Conservation (phyloP, 2,888 invertebrate species). For the Dasypogon diadema region DNA sequence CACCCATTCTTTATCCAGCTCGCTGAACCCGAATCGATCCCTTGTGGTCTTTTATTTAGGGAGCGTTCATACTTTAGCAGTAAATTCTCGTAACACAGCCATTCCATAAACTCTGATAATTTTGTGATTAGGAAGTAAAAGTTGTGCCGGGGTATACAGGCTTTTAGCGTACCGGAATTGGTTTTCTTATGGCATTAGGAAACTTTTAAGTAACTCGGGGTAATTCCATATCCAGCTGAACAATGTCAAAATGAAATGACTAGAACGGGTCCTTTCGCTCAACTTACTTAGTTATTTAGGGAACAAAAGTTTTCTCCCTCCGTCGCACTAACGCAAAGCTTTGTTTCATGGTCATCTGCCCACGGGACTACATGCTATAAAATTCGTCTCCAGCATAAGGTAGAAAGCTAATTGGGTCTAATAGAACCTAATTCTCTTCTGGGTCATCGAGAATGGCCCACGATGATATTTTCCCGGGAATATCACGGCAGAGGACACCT, state of each 20-base stretch:
- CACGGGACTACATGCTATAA: neutral
- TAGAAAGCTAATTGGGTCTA: slow-evolving; percentile 47
- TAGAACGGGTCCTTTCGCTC: neutral
- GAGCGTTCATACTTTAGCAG: neutral
- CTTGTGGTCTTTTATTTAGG: neutral
- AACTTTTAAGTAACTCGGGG: neutral
- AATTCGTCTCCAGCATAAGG: slow-evolving; percentile 7
- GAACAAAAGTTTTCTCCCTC: neutral
- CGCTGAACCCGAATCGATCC: slow-evolving; percentile 11
- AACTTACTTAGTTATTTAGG: neutral
- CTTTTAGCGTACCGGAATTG: slow-evolving; percentile 7
- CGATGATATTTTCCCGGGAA: neutral
- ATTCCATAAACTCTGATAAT: slow-evolving; percentile 8
- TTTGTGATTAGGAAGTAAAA: slow-evolving; percentile 16
- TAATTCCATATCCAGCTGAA: neutral
- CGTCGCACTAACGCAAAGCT: neutral
- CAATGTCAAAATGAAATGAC: slow-evolving; percentile 4
- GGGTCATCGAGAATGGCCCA: slow-evolving; percentile 20
- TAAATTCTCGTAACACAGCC: slow-evolving; percentile 9
- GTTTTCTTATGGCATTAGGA: neutral
- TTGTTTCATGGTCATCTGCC: slow-evolving; percentile 5
- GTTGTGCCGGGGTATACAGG: neutral
- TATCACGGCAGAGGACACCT: neutral
- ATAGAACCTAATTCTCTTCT: slow-evolving; percentile 40
- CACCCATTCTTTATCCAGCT: neutral